phyloP scores from a whole-genome alignment of 2,113 vertebrate genomes.

The Galemys pyrenaicus region DNA sequence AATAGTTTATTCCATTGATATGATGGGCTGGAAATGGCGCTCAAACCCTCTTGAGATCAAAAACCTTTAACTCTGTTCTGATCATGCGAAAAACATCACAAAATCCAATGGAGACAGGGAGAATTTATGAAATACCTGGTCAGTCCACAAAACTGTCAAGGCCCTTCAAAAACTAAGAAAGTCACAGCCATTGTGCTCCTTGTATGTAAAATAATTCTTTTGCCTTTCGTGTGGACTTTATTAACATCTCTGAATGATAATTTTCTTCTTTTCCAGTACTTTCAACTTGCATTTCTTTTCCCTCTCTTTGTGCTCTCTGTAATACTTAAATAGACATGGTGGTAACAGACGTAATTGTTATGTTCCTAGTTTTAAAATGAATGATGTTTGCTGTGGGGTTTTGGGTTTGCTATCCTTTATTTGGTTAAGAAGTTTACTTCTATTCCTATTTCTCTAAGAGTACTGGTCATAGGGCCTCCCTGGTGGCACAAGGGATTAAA shows the following conservation, averaged over 20 bases:
- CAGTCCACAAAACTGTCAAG: background rate
- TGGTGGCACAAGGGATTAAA: no score
- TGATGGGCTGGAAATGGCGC: background rate
- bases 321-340: background rate
- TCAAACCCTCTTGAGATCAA: background rate
- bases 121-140: background rate
- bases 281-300: background rate
- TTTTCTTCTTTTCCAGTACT: background rate
- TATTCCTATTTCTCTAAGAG: background rate
- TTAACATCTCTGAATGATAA: background rate
- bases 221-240: background rate
- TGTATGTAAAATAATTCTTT: slow-evolving; percentile 12
- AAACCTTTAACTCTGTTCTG: background rate
- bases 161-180: background rate
- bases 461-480: no score
- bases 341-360: background rate
- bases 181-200: background rate
- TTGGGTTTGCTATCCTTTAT: background rate
- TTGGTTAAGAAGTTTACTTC: background rate
- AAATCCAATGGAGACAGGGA: background rate
- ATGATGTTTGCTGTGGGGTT: background rate
- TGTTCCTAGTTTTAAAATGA: background rate
- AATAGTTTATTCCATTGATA: background rate
- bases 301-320: background rate
- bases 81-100: background rate